phyloP scores from a whole-genome alignment of 2,797 vertebrate species.

The Molossus alvarezi region DNA sequence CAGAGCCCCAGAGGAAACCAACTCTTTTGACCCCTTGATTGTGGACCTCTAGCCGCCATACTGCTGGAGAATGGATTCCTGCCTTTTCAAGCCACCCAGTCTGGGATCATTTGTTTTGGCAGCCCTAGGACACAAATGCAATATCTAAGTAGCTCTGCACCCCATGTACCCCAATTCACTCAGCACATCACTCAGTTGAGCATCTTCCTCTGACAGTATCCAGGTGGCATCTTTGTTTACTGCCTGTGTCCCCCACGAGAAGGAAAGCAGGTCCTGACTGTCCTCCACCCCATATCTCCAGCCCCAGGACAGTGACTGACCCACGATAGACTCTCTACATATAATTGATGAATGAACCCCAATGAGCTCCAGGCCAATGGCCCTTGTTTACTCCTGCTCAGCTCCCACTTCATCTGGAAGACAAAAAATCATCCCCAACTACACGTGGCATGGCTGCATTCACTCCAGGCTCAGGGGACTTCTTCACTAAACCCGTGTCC shows the following conservation, averaged over 20 bases:
- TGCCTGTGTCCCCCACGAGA: neutral
- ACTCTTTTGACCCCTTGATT: neutral
- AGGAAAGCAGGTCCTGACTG: neutral
- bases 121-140: accelerated
- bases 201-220: neutral
- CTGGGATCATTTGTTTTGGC: neutral
- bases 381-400: neutral
- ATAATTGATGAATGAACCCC: neutral
- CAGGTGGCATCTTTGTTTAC: neutral
- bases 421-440: neutral
- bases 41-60: neutral
- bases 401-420: neutral
- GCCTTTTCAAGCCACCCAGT: neutral
- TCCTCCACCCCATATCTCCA: neutral
- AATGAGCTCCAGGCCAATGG: accelerated
- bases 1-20: neutral
- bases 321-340: accelerated
- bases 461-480: neutral
- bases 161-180: accelerated
- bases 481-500: neutral
- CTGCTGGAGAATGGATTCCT: neutral
- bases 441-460: neutral
- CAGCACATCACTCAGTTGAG: accelerated
- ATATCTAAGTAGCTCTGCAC: accelerated
- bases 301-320: neutral